Evolutionary conservation across 2,113 vertebrate species (phyloP).

Genomic region (Lagopus muta): DNA sequence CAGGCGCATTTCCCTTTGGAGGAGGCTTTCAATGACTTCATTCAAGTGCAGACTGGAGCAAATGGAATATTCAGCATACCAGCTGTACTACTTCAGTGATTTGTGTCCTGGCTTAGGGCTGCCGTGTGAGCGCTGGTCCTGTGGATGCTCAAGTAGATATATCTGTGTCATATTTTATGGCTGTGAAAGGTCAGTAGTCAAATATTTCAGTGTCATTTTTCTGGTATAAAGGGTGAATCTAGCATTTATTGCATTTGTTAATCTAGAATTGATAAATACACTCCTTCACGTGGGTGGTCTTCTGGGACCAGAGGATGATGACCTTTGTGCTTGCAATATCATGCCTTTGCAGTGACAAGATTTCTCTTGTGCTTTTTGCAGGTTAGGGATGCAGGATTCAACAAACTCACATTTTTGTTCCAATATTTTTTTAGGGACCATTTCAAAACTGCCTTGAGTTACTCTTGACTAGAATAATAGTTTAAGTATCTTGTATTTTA

Average conservation of each 20-base stretch:
- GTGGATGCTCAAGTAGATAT: slow-evolving; percentile 31
- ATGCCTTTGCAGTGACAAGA: slow-evolving; percentile 2
- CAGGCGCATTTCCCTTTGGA: slow-evolving; percentile 68
- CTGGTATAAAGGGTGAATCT: slow-evolving; percentile 27
- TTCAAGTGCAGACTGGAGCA: slow-evolving; percentile 63
- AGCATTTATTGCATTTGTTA: slow-evolving; percentile 49
- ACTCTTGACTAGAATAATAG: neutral
- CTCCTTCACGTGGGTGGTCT: slow-evolving; percentile 70
- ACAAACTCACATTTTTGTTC: slow-evolving; percentile 29
- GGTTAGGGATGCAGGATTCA: neutral
- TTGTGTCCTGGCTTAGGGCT: slow-evolving; percentile 47
- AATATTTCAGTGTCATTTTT: slow-evolving; percentile 36
- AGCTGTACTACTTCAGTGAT: slow-evolving; percentile 69
- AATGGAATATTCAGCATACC: slow-evolving; percentile 66
- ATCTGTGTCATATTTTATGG: slow-evolving; percentile 60
- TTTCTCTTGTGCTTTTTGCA: slow-evolving; percentile 56
- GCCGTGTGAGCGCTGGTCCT: slow-evolving; percentile 12
- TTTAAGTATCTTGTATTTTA: neutral
- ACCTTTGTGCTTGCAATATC: slow-evolving; percentile 13
- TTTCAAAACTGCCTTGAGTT: neutral
- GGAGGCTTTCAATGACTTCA: slow-evolving; percentile 76
- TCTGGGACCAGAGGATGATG: slow-evolving; percentile 16
- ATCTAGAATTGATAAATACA: slow-evolving; percentile 17
- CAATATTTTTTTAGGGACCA: slow-evolving; percentile 1
- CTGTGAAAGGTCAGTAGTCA: slow-evolving; percentile 74